Evolutionary conservation across 2,113 vertebrate species (phyloP).

Genomic region (Corvus hawaiiensis): DNA sequence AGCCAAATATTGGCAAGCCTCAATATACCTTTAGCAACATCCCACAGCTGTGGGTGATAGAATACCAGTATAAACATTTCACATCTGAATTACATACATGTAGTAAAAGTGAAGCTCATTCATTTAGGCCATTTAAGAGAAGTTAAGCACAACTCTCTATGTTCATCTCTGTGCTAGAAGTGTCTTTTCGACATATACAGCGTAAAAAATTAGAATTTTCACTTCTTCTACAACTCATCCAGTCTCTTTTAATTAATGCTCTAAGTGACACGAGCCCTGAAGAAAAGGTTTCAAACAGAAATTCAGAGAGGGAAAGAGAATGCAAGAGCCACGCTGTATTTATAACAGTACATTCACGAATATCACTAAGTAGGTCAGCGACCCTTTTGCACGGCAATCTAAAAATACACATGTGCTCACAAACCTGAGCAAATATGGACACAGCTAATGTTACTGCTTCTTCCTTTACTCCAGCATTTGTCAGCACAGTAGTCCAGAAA

Average conservation of each 20-base stretch:
- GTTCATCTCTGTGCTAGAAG: not conserved
- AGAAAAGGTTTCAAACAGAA: not conserved
- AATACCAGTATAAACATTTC: not conserved
- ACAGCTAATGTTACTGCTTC: constrained; percentile 26
- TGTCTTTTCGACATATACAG: not conserved
- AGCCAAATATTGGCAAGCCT: not conserved
- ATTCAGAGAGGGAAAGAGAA: not conserved
- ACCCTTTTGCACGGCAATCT: not conserved
- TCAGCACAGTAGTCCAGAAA: constrained; percentile 5
- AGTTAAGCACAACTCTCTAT: not conserved
- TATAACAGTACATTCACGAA: not conserved
- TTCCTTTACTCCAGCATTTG: constrained; percentile 41
- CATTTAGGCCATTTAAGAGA: not conserved
- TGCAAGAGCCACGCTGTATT: not conserved
- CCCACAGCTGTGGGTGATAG: not conserved
- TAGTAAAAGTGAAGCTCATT: not conserved
- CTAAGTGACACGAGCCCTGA: not conserved
- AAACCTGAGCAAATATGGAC: not conserved
- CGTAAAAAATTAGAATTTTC: not conserved
- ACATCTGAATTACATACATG: accelerated
- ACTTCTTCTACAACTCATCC: not conserved
- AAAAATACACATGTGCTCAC: not conserved
- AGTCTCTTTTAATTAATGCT: not conserved
- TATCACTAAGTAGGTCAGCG: not conserved
- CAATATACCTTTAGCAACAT: not conserved